Percentiles rank a stretch among this genome's conserved stretches.
Conservation (phyloP, 2,113 vertebrate genomes). For the Acrocephalus kingi region DNA sequence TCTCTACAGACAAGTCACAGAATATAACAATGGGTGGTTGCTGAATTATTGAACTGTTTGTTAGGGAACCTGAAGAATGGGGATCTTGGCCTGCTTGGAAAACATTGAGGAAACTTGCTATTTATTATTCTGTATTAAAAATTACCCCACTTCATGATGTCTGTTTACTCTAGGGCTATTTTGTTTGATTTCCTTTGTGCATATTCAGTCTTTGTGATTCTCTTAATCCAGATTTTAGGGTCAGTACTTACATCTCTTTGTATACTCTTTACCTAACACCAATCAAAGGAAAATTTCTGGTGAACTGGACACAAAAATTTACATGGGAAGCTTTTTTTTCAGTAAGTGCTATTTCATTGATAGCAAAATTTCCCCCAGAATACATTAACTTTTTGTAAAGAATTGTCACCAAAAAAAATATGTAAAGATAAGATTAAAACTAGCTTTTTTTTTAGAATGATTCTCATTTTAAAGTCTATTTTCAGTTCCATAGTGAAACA, state of each 20-base stretch:
- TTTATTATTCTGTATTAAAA: neutral
- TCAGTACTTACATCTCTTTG: neutral
- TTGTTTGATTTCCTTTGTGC: neutral
- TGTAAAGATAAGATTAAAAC: neutral
- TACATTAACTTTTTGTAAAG: neutral
- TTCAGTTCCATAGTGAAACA: neutral
- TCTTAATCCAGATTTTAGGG: neutral
- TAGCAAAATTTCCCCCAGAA: neutral
- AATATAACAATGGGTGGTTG: neutral
- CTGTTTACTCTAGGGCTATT: neutral
- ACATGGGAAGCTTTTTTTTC: neutral
- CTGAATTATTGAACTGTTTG: neutral
- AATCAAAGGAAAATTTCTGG: neutral
- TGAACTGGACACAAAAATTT: neutral
- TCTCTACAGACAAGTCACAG: neutral
- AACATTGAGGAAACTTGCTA: neutral
- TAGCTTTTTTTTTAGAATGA: neutral
- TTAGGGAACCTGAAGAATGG: neutral
- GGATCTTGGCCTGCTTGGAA: neutral
- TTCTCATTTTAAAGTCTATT: neutral
- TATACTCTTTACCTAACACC: neutral
- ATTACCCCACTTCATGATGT: neutral
- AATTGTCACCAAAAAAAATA: neutral
- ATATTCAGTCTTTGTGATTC: neutral
- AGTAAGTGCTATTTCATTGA: neutral